Evolutionary conservation across 2,888 invertebrate species (phyloP).

Genomic region (Anorthoa munda): DNA sequence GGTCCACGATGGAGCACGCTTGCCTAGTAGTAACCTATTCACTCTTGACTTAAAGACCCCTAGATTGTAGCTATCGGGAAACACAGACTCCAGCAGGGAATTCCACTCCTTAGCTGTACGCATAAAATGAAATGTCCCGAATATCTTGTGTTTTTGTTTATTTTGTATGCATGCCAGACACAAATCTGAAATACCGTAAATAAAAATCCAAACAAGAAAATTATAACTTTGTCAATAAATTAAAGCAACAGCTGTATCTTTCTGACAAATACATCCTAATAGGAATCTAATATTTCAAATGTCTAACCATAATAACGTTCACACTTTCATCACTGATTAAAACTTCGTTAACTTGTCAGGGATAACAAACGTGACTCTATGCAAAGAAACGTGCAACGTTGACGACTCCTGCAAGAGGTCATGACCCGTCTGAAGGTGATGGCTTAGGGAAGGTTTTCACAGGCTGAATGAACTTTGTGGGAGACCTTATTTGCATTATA

Average conservation of each 20-base stretch:
- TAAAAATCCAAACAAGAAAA: background rate
- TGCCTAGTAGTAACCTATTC: no score
- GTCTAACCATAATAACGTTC: background rate
- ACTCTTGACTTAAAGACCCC: no score
- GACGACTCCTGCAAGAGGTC: slow-evolving; percentile 24
- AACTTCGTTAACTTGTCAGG: background rate
- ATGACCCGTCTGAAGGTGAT: slow-evolving; percentile 33
- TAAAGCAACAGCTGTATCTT: no score
- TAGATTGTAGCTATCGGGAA: no score
- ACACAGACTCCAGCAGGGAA: no score
- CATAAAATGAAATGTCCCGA: no score
- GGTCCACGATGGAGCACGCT: no score
- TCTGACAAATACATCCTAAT: background rate
- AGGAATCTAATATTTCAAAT: background rate
- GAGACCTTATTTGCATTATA: slow-evolving; percentile 2
- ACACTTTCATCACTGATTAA: slow-evolving; percentile 3
- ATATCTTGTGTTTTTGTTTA: no score
- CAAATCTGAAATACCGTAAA: no score
- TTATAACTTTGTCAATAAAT: background rate
- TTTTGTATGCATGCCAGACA: no score
- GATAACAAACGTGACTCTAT: slow-evolving; percentile 1
- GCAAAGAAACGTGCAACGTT: slow-evolving; percentile 4
- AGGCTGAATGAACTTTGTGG: background rate
- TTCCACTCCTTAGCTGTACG: no score
- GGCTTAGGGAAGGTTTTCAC: background rate